Percentiles rank a stretch among this genome's conserved stretches.
Conservation (phyloP, 1,140 invertebrate species). For the Battus philenor region DNA sequence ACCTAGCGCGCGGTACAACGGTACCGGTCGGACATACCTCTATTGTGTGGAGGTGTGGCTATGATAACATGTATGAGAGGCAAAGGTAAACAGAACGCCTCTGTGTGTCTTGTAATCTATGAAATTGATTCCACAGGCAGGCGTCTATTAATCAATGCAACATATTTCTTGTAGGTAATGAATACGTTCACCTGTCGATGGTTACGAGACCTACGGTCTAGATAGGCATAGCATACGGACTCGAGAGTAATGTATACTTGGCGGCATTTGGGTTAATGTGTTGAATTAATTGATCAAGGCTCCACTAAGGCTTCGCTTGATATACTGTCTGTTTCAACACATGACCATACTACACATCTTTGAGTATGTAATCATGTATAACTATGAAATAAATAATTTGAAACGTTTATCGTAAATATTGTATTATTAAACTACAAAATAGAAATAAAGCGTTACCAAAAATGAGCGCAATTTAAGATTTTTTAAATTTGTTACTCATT, state of each 20-base stretch:
- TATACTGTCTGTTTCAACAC: slow-evolving; percentile 3
- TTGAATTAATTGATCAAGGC: slow-evolving; percentile 17
- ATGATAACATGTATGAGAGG: too few relatives aligned
- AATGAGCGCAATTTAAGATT: too few relatives aligned
- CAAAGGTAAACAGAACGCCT: too few relatives aligned
- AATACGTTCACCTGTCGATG: slow-evolving; percentile 15
- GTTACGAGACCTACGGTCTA: slow-evolving; percentile 6
- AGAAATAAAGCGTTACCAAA: too few relatives aligned
- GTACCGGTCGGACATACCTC: too few relatives aligned
- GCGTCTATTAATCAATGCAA: slow-evolving; percentile 15
- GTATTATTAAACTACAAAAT: too few relatives aligned
- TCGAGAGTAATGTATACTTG: slow-evolving; percentile 11
- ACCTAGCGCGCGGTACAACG: too few relatives aligned
- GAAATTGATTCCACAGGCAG: slow-evolving; percentile 4
- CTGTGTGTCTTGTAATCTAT: background rate
- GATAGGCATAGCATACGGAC: slow-evolving; percentile 1
- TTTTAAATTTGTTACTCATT: too few relatives aligned
- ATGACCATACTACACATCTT: background rate
- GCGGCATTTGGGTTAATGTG: slow-evolving; percentile 15
- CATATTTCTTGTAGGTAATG: slow-evolving; percentile 14
- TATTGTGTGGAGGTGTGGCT: too few relatives aligned
- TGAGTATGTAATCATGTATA: too few relatives aligned
- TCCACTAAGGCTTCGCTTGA: slow-evolving; percentile 9
- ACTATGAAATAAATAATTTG: too few relatives aligned
- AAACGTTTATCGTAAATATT: too few relatives aligned